A percentile compares a stretch with the other conserved stretches of the same genome.
These are phyloP conservation scores for Scolopax mira DNA, from an alignment of 2,113 vertebrate genomes.

Conservation along the genomic window DNA sequence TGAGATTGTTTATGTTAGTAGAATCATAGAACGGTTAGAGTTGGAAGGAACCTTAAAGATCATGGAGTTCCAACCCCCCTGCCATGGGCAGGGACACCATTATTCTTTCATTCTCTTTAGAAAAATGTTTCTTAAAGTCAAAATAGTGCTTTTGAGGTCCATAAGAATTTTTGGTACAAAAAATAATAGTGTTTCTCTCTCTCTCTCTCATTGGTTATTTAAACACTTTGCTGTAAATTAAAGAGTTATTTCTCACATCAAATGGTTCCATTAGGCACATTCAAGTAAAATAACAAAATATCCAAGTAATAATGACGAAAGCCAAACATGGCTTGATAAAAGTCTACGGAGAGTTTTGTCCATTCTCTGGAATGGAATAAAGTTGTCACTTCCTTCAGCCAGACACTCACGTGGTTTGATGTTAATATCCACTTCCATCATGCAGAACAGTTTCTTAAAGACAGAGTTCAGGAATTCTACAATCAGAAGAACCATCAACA, in stretches of 20 bases:
- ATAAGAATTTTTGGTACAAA: constrained; percentile 84
- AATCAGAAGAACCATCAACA: constrained; percentile 75
- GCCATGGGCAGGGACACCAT: too few species aligned
- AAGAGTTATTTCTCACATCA: constrained; percentile 78
- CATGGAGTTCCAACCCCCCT: too few species aligned
- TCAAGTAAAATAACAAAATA: constrained; percentile 86
- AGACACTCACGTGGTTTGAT: constrained; percentile 76
- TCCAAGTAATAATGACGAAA: constrained; percentile 81
- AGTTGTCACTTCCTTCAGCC: constrained; percentile 82
- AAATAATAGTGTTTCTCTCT: constrained; percentile 70
- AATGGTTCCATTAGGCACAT: constrained; percentile 88
- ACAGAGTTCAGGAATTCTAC: constrained; percentile 75
- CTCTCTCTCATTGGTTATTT: constrained; percentile 71
- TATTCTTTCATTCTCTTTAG: constrained; percentile 24
- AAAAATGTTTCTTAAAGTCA: constrained; percentile 76
- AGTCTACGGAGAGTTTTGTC: constrained; percentile 82
- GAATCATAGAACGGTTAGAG: too few species aligned
- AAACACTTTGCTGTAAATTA: constrained; percentile 79
- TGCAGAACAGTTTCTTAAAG: constrained; percentile 75
- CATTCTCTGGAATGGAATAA: constrained; percentile 98
- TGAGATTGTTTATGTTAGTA: constrained; percentile 49
- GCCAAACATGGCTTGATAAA: constrained; percentile 90
- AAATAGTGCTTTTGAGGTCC: constrained; percentile 82
- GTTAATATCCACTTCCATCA: constrained; percentile 69
- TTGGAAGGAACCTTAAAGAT: too few species aligned